A percentile compares a stretch with the other conserved stretches of the same genome.
phyloP scores from a whole-genome alignment of 2,113 vertebrate species.

The Channa argus region DNA sequence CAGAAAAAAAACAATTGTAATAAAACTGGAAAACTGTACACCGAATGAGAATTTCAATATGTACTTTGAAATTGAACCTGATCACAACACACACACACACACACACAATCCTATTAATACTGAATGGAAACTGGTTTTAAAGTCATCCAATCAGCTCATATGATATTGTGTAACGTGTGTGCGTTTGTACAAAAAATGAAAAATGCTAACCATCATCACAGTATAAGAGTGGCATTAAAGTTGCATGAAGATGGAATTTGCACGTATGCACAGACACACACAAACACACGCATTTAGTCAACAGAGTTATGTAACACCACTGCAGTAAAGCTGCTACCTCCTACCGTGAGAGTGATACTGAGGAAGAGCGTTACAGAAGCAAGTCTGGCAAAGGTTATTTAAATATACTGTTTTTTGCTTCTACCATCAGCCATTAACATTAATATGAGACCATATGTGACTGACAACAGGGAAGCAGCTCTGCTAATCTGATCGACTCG shows the following conservation, averaged over 20 bases:
- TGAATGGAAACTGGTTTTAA: slow-evolving; percentile 15
- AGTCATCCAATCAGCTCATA: neutral
- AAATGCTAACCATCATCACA: slow-evolving; percentile 17
- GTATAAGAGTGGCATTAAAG: slow-evolving; percentile 63
- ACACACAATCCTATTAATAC: neutral
- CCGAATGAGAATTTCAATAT: neutral
- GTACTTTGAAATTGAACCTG: too few species aligned
- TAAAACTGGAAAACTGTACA: neutral
- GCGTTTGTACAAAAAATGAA: neutral
- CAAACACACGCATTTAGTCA: slow-evolving; percentile 47
- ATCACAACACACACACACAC: slow-evolving; percentile 3
- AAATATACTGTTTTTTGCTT: neutral
- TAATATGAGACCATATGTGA: slow-evolving; percentile 6
- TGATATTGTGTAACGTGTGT: neutral
- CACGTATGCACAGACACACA: slow-evolving; percentile 39
- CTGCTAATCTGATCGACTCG: too few species aligned
- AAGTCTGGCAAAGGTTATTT: slow-evolving; percentile 2
- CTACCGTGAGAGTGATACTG: slow-evolving; percentile 25
- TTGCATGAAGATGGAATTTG: slow-evolving; percentile 44
- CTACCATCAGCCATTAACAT: neutral
- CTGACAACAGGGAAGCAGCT: slow-evolving; percentile 32
- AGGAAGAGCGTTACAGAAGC: neutral
- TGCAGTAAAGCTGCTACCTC: slow-evolving; percentile 64
- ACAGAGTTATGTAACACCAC: slow-evolving; percentile 75
- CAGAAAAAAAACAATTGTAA: neutral